Evolutionary conservation across 2,888 invertebrate species (phyloP), one percentile per base, ranked within the genome.

Genomic region (Eupsilia transversa): DNA sequence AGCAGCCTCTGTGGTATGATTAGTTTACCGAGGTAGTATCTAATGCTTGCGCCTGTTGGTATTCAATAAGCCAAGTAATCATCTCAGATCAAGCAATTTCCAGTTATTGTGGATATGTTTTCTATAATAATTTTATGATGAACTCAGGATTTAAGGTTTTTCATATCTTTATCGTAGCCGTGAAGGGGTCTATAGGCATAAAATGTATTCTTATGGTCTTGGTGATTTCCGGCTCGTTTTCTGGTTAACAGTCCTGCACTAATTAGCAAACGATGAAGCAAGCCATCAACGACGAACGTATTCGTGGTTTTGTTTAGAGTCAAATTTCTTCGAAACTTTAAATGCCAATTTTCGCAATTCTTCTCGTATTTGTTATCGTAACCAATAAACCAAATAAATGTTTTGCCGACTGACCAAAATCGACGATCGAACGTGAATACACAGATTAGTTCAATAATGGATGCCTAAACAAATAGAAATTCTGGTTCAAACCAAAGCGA

Each of bases 371-470:
- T 54, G 33, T 35, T 35, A 33, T 7, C 49, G 10, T 6, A 35
- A 60, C 27, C 74, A 43, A 30, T 54, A 43, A 35, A 38, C 64
- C 46, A 46, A 46, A n/a, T 33, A 5, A 43, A 43, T 56, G 14
- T 74, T 35, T 35, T 14, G 30, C 43, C 30, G 54, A 54, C 43
- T 30, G 23, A n/a, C 12, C 75, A 30, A 43, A 54, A 27, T 20
- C 27, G 12, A 17, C 20, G 4, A 7, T 30, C 10, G 4, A 49
- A 41, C 9, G 38, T n/a, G n/a, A 59, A 35, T 43, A 61, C 30
- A 38, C 9, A 38, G 10, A 75, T 75, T 20, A 72, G 23, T 38
- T 43, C 33, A 35, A 17, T 61, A 54, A 54, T 54, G n/a, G n/a
- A 74, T 52, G 35, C n/a, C 30, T 54, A n/a, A 33, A 38, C 49